Evolutionary conservation across 2,888 invertebrate genomes (phyloP).

Genomic region (Liodrosophila aerea): DNA sequence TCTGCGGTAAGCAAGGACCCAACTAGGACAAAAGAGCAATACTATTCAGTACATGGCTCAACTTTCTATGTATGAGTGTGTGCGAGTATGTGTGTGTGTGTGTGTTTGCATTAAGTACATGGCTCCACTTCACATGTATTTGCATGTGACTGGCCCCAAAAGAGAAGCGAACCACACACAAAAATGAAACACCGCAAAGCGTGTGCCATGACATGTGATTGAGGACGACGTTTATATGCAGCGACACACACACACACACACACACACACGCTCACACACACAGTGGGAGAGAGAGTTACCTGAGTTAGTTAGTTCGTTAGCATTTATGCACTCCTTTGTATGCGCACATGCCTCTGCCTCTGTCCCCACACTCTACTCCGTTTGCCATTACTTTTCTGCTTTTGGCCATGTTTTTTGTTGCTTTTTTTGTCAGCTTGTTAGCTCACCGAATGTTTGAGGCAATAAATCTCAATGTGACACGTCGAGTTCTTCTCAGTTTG

Average conservation of each 20-base stretch:
- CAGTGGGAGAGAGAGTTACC: slow-evolving; percentile 34
- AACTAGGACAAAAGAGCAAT: slow-evolving; percentile 77
- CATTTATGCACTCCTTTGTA: slow-evolving; percentile 72
- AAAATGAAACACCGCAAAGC: slow-evolving; percentile 75
- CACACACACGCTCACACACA: slow-evolving; percentile 14
- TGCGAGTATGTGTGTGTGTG: slow-evolving; percentile 28
- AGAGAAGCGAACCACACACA: slow-evolving; percentile 56
- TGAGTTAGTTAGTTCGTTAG: slow-evolving; percentile 76
- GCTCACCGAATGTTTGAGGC: slow-evolving; percentile 50
- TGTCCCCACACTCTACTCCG: not conserved
- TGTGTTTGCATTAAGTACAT: slow-evolving; percentile 56
- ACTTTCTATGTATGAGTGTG: slow-evolving; percentile 6
- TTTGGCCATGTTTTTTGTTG: not conserved
- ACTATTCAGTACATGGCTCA: slow-evolving; percentile 53
- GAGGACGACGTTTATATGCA: slow-evolving; percentile 73
- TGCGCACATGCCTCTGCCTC: slow-evolving; percentile 41
- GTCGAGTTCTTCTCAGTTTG: slow-evolving; percentile 14
- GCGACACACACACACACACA: slow-evolving; percentile 27
- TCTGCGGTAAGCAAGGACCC: slow-evolving; percentile 67
- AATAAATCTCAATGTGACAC: slow-evolving; percentile 61
- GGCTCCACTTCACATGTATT: slow-evolving; percentile 53
- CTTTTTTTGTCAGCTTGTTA: slow-evolving; percentile 32
- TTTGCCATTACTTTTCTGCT: not conserved
- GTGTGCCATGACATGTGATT: slow-evolving; percentile 77
- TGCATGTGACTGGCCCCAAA: slow-evolving; percentile 54